phyloP scores from a whole-genome alignment of 2,113 vertebrate species.

The Mirounga angustirostris region DNA sequence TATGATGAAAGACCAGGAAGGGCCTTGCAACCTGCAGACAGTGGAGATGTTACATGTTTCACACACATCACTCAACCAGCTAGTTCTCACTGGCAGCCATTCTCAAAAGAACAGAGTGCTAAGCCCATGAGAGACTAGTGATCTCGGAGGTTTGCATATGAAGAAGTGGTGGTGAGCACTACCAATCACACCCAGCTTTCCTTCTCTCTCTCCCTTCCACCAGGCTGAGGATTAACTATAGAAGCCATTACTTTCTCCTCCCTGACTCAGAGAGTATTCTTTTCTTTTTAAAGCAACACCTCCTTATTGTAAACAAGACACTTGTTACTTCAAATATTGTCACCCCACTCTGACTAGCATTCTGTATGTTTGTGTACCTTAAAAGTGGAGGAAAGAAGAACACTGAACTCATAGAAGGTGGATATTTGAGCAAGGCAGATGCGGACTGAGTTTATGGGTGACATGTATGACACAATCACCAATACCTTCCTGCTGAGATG shows the following conservation, averaged over 20 bases:
- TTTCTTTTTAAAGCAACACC: neutral
- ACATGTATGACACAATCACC: neutral
- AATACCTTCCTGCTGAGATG: neutral
- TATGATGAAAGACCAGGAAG: neutral
- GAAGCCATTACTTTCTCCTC: neutral
- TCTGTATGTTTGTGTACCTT: neutral
- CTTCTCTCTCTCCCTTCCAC: neutral
- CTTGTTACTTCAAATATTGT: neutral
- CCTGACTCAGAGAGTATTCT: neutral
- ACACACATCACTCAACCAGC: neutral
- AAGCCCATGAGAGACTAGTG: neutral
- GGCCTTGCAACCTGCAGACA: neutral
- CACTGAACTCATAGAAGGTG: neutral
- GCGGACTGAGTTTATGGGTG: neutral
- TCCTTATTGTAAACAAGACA: neutral
- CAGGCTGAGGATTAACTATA: neutral
- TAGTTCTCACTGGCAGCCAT: neutral
- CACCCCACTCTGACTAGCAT: neutral
- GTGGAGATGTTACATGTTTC: neutral
- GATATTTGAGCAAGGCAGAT: neutral
- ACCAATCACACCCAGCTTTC: neutral
- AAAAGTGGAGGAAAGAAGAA: neutral
- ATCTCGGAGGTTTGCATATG: neutral
- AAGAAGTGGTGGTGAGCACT: neutral
- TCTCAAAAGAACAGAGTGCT: neutral